phyloP scores from a whole-genome alignment of 2,113 vertebrate genomes.

The Alligator sinensis region DNA sequence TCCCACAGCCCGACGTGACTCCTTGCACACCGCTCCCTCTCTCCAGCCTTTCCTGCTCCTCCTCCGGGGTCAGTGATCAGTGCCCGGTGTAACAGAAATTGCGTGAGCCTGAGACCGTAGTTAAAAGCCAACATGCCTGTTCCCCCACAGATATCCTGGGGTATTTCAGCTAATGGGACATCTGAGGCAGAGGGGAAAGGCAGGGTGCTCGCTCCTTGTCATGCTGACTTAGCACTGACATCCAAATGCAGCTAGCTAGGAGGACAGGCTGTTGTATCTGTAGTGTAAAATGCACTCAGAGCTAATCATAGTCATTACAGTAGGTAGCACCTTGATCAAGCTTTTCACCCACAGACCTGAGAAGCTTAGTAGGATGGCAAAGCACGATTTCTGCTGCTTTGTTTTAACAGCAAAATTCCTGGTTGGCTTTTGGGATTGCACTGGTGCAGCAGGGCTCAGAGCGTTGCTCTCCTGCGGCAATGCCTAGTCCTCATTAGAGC shows the following conservation, averaged over 20 bases:
- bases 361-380: not conserved
- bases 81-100: not conserved
- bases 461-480: not conserved
- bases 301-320: not conserved
- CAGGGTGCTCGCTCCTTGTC: not conserved
- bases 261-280: fast-evolving
- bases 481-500: not conserved
- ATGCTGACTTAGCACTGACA: not conserved
- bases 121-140: not conserved
- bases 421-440: not conserved
- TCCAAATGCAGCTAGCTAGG: not conserved
- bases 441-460: not conserved
- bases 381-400: not conserved
- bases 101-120: not conserved
- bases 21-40: not conserved
- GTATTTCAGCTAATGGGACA: not conserved
- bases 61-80: not conserved
- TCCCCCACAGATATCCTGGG: not conserved
- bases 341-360: not conserved
- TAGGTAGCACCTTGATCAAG: not conserved
- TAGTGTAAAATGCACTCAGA: not conserved
- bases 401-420: not conserved
- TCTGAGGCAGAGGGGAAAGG: not conserved
- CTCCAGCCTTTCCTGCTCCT: not conserved
- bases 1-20: not conserved